Base-by-base conservation (phyloP, 2,113 vertebrate genomes). In the Poicephalus meyeri region DNA sequence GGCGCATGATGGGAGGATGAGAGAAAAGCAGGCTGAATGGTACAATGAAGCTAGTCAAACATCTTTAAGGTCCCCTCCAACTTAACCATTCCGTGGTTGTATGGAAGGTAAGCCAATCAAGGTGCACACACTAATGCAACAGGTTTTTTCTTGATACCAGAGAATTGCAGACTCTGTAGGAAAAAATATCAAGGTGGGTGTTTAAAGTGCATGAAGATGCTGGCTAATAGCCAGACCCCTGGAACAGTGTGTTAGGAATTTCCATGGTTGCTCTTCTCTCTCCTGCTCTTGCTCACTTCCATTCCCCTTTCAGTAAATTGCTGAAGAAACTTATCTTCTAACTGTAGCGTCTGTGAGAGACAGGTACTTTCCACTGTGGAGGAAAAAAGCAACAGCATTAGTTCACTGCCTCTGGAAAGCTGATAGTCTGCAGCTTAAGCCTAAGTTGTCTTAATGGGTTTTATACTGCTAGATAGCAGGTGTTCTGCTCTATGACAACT, bases 381-480 rank as follows among this genome's bases (percentile, higher is more conserved):
- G 6, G 3, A 21, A 21, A 11, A 18, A 6, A 24, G 39, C 47
- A 37, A 37, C 31, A 65, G 11, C 84, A 64, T 49, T 58, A 74
- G 29, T 56, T 95, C 35, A 42, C 31, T 96, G 91, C 82, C 53
- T 89, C 82, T 95, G 78, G 85, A 97, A 96, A 93, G 77, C 82
- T 77, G 90, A 87, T 88, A 83, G 80, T 83, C 56, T 83, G 61
- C 82, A 94, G 94, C 78, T 84, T 61, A 93, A 80, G 47, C 81
- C 71, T 91, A 68, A 80, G 89, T 86, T 94, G 71, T 88, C 79
- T 81, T 97, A 97, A 97, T 97, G 65, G 91, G 72, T 93, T 97
- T 97, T 95, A 71, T 91, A 79, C 55, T 10, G 16, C 63, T 44
- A 80, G 96, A 93, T 92, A 91, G 80, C 88, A 96, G 89, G 69